Percentiles rank a stretch among this genome's conserved stretches.
These are phyloP conservation scores for Oxyteleia sp. DNA, from an alignment of 2,888 invertebrate genomes.

Conservation along the genomic window DNA sequence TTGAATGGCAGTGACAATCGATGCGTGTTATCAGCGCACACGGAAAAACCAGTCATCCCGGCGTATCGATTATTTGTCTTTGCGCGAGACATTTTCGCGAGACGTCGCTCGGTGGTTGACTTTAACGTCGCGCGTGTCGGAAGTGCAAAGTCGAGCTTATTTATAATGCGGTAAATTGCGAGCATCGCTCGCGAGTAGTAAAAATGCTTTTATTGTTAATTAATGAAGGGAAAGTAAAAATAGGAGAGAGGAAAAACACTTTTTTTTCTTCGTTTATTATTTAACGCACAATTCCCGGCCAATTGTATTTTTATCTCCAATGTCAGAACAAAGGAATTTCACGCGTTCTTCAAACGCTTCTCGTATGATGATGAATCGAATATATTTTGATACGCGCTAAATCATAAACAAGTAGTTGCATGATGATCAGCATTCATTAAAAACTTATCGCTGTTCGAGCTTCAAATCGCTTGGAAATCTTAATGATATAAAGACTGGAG, in stretches of 20 bases:
- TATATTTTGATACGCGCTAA: constrained; percentile 15
- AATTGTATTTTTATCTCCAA: constrained; percentile 45
- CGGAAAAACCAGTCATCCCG: constrained; percentile 59
- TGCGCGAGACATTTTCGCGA: constrained; percentile 58
- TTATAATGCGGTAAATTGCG: constrained; percentile 59
- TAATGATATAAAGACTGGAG: no score
- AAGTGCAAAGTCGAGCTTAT: constrained; percentile 68
- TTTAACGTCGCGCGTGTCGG: constrained; percentile 53
- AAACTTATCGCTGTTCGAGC: constrained; percentile 7
- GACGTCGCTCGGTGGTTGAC: constrained; percentile 60
- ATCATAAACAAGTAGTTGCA: neutral
- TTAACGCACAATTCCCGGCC: neutral
- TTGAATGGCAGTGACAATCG: constrained; percentile 50
- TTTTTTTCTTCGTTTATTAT: neutral
- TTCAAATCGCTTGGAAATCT: no score
- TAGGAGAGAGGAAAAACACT: neutral
- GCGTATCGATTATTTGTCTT: constrained; percentile 61
- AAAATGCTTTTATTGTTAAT: constrained; percentile 21
- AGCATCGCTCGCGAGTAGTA: constrained; percentile 26
- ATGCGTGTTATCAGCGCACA: constrained; percentile 45
- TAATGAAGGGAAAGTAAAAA: neutral
- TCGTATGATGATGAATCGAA: constrained; percentile 17
- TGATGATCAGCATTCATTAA: neutral
- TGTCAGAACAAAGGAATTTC: constrained; percentile 55
- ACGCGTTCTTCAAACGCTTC: constrained; percentile 43